Percentiles rank a stretch among this genome's conserved stretches.
These are phyloP conservation scores for Melanocharis versteri DNA, from an alignment of 2,113 vertebrate genomes.

Conservation along the genomic window DNA sequence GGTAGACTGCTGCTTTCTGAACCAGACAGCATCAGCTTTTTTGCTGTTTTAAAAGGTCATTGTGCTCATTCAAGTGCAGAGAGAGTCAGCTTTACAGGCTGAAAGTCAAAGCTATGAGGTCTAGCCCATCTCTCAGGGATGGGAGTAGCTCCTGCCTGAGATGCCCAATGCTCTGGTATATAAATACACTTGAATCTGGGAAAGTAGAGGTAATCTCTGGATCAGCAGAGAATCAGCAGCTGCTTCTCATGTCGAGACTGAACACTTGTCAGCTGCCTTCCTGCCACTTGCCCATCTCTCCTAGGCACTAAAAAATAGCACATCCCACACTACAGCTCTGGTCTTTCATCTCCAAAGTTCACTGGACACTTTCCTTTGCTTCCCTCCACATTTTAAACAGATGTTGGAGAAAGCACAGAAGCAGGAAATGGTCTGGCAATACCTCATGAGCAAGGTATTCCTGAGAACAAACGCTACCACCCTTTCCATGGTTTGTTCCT, in stretches of 20 bases:
- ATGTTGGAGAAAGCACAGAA: neutral
- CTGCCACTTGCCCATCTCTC: neutral
- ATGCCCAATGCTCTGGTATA: neutral
- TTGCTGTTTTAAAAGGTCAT: neutral
- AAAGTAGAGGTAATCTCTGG: neutral
- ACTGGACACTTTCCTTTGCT: neutral
- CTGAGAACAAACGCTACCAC: neutral
- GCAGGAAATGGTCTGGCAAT: neutral
- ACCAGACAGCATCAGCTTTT: neutral
- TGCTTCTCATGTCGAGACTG: neutral
- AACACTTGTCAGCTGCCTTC: neutral
- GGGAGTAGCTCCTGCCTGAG: neutral
- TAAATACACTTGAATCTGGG: neutral
- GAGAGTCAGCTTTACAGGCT: neutral
- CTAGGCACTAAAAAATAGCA: neutral
- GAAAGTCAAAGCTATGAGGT: neutral
- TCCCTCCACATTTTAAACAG: neutral
- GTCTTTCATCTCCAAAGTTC: neutral
- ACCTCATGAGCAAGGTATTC: neutral
- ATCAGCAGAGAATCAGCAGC: neutral
- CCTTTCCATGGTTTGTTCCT: neutral
- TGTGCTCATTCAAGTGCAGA: neutral
- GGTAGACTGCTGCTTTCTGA: neutral
- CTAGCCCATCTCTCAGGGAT: neutral
- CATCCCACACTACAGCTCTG: neutral